These are phyloP conservation scores for Huso huso DNA, from an alignment of 2,797 vertebrate genomes.

Conservation along the genomic window DNA sequence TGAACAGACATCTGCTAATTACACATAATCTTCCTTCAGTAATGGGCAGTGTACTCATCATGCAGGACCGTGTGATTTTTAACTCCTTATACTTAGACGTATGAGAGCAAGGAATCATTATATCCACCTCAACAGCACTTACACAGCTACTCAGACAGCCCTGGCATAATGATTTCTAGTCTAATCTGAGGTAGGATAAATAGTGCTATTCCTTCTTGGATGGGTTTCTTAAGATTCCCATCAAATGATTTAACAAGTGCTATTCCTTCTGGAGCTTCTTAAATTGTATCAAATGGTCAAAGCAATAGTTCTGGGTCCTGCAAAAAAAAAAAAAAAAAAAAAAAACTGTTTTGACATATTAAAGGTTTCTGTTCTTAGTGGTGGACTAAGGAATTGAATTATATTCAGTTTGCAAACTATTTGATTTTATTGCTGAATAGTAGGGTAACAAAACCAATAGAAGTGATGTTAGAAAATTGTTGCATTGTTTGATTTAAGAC, in stretches of 20 bases:
- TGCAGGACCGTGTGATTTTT: background rate
- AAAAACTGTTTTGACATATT: too few relatives aligned
- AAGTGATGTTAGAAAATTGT: too few relatives aligned
- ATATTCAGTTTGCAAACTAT: too few relatives aligned
- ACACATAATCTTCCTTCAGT: slow-evolving; percentile 22
- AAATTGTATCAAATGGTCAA: too few relatives aligned
- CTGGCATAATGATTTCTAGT: slow-evolving; percentile 48
- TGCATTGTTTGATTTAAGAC: slow-evolving; percentile 22
- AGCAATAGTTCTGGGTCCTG: too few relatives aligned
- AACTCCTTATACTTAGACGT: slow-evolving; percentile 42
- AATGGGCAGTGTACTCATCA: background rate
- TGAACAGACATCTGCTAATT: background rate
- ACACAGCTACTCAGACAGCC: slow-evolving; percentile 34
- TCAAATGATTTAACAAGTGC: slow-evolving; percentile 32
- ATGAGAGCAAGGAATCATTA: slow-evolving; percentile 53
- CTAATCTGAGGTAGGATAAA: slow-evolving; percentile 52
- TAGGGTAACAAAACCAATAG: too few relatives aligned
- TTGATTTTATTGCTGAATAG: too few relatives aligned
- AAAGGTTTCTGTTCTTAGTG: slow-evolving; percentile 22
- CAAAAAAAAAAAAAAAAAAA: too few relatives aligned
- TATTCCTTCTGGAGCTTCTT: too few relatives aligned
- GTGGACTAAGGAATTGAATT: too few relatives aligned
- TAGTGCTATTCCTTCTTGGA: slow-evolving; percentile 41
- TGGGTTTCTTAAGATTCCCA: slow-evolving; percentile 34
- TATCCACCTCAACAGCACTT: slow-evolving; percentile 55